Evolutionary conservation across 2,113 vertebrate genomes (phyloP).

Genomic region (Rhinogobius similis): DNA sequence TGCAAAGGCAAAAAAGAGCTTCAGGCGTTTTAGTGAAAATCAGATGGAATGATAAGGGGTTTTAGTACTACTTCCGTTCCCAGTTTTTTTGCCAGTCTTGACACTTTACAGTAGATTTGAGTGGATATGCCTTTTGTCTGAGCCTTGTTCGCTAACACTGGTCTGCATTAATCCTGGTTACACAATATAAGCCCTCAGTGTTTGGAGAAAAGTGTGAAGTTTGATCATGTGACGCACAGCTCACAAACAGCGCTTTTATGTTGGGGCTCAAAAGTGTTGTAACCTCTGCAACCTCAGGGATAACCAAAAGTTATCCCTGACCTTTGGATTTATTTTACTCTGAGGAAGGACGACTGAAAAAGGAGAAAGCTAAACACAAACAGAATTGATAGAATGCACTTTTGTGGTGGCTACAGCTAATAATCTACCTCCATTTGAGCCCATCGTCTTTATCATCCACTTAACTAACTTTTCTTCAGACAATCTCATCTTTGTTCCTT

Average conservation of each 20-base stretch:
- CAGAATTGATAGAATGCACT: too few species aligned
- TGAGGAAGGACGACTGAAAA: not conserved
- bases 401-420: not conserved
- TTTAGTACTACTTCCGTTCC: not conserved
- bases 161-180: conserved; percentile 47
- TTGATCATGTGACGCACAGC: not conserved
- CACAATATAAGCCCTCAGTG: conserved; percentile 33
- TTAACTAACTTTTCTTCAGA: too few species aligned
- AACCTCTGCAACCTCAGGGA: not conserved
- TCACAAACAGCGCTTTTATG: not conserved
- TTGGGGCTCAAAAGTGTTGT: conserved; percentile 1
- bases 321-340: not conserved
- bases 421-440: not conserved
- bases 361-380: not conserved
- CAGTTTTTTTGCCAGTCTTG: not conserved
- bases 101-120: not conserved
- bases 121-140: not conserved
- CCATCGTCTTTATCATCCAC: too few species aligned
- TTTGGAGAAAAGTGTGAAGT: not conserved
- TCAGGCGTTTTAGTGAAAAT: too few species aligned
- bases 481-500: too few species aligned
- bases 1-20: too few species aligned
- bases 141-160: conserved; percentile 11
- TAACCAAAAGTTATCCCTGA: not conserved
- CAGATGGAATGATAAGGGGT: too few species aligned